Evolutionary conservation across 1,140 invertebrate species (phyloP).

Genomic region (Drosophila malerkotliana): DNA sequence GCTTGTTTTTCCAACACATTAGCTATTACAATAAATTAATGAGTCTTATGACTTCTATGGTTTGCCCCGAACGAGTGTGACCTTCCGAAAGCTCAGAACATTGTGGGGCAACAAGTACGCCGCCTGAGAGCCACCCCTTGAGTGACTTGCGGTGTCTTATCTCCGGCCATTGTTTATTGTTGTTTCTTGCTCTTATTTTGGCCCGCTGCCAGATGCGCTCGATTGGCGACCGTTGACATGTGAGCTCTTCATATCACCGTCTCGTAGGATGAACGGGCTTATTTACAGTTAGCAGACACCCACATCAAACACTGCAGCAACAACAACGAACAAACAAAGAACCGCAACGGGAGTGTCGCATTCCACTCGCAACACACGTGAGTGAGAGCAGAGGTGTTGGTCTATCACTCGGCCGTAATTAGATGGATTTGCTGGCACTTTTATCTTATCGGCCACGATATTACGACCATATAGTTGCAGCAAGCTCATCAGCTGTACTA

Average conservation of each 20-base stretch:
- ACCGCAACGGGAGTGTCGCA: not conserved
- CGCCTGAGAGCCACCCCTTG: constrained; percentile 7
- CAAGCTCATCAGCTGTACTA: constrained; percentile 29
- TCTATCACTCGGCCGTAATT: constrained; percentile 15
- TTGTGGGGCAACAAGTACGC: constrained; percentile 38
- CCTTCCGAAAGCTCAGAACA: not conserved
- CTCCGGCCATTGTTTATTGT: constrained; percentile 2
- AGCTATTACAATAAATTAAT: constrained; percentile 5
- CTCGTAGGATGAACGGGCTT: constrained; percentile 4
- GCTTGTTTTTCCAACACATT: constrained; percentile 41
- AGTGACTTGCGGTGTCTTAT: constrained; percentile 12
- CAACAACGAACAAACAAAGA: constrained; percentile 17
- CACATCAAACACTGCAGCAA: constrained; percentile 4
- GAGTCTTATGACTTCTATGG: not conserved
- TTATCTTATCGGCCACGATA: constrained; percentile 50
- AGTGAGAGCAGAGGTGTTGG: constrained; percentile 19
- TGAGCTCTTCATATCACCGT: constrained; percentile 47
- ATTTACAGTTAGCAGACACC: constrained; percentile 36
- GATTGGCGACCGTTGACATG: constrained; percentile 47
- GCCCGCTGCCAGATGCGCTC: constrained; percentile 28
- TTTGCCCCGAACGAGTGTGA: not conserved
- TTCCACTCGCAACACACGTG: constrained; percentile 38
- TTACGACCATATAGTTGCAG: constrained; percentile 15
- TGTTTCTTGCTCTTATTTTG: constrained; percentile 17
- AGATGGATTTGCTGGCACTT: constrained; percentile 21